Base-by-base conservation (phyloP, 2,797 vertebrate genomes). In the Anniella stebbinsi region DNA sequence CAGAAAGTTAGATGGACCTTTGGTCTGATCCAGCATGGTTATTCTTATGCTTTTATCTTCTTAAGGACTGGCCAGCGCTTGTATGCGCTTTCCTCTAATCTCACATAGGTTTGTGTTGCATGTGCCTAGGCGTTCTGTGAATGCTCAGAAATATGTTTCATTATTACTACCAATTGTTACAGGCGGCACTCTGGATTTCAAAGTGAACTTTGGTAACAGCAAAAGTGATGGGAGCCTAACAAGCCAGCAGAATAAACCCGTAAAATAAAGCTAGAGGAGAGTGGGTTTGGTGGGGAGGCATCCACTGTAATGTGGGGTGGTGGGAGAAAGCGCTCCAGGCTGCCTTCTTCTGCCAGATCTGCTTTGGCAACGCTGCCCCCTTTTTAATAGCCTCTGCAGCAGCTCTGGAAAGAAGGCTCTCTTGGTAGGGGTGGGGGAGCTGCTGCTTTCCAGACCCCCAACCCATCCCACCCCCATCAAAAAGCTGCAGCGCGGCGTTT, bases 361-460 rank as follows among this genome's bases (percentile, higher is more conserved):
- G 8, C 7, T 18, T 75, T 82, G 90, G 83, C 90, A 17, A 23
- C 33, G 38, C 8, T 1, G 54, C 23, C 54, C 30, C 25, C 54
- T 75, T 63, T 73, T 45, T 48, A 76, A 81, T 45, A 0, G n/a
- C 21, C 67, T 75, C 54, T 86, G 84, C 77, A 36, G 60, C 69
- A n/a, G 45, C 77, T 4, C 73, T 30, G 54, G 88, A 23, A 86
- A 28, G 36, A 25, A 45, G 38, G 5, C 9, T 12, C 41, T 11
- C 21, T 4, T 18, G 5, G 13, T 72, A 54, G 57, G 70, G 90
- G 82, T 87, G 84, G 72, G 48, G 72, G 92, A 85, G 82, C 90
- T 69, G 90, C 82, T 30, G 54, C 63, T 81, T 86, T 41, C 25
- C 15, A 17, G 28, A 15, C 48, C 67, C 66, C 23, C 23, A 36